phyloP scores from a whole-genome alignment of 2,113 vertebrate species.

The Dasypus novemcinctus region DNA sequence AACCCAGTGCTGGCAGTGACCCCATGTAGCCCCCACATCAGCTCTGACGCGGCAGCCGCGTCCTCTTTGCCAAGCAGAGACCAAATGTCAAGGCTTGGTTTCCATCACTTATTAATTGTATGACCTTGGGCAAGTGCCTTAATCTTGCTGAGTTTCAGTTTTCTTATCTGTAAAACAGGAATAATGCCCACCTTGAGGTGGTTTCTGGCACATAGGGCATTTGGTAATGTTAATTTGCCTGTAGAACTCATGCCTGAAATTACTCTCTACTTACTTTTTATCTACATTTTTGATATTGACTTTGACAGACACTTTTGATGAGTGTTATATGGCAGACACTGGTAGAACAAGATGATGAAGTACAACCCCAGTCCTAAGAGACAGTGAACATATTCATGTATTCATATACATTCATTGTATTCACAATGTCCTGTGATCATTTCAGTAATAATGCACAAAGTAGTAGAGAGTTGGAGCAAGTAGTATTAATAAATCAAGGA shows the following conservation, averaged over 20 bases:
- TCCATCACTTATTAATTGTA: not conserved
- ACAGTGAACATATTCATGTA: not conserved
- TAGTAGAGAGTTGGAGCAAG: not conserved
- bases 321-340: not conserved
- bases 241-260: not conserved
- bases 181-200: not conserved
- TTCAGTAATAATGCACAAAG: not conserved
- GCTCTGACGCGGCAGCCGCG: too few relatives aligned
- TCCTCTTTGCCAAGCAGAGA: too few relatives aligned
- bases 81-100: not conserved
- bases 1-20: too few relatives aligned
- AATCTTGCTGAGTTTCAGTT: not conserved
- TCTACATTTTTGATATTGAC: not conserved
- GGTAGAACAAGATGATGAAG: not conserved
- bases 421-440: not conserved
- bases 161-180: not conserved
- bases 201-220: not conserved
- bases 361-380: not conserved
- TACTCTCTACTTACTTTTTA: not conserved
- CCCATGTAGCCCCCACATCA: not conserved
- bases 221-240: not conserved
- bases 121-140: conserved; percentile 11
- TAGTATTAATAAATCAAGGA: not conserved
- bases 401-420: too few relatives aligned
- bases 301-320: not conserved